Percentiles rank a stretch among this genome's conserved stretches.
phyloP scores from a whole-genome alignment of 1,140 invertebrate species.

The Carcinoscorpius rotundicauda region DNA sequence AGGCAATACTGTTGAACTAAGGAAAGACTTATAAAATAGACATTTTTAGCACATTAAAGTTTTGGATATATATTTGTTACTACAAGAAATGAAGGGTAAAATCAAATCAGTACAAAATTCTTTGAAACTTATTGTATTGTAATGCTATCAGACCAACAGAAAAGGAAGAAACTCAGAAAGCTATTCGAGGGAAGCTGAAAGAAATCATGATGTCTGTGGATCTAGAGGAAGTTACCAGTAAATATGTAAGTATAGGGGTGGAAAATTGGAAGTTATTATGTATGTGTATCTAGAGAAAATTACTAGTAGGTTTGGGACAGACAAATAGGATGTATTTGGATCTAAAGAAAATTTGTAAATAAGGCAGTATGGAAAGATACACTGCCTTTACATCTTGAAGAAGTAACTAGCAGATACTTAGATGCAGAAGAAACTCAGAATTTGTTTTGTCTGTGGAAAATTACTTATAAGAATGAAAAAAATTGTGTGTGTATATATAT shows the following conservation, averaged over 20 bases:
- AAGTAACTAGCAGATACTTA: no score
- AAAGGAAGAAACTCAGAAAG: constrained; percentile 68
- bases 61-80: neutral
- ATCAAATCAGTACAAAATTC: neutral
- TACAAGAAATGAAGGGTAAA: neutral
- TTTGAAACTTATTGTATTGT: neutral
- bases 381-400: no score
- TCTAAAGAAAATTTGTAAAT: no score
- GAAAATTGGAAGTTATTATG: constrained; percentile 78
- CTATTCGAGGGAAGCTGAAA: constrained; percentile 75
- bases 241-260: constrained; percentile 49
- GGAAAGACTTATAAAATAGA: no score
- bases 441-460: no score
- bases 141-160: constrained; percentile 52
- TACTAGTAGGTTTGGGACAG: constrained; percentile 70
- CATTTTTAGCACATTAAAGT: neutral
- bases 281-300: constrained; percentile 90
- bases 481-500: no score
- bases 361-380: no score
- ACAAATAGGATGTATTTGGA: no score
- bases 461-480: no score
- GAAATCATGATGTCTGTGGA: constrained; percentile 97
- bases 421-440: no score
- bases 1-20: no score
- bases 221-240: constrained; percentile 94